Conservation (phyloP, 2,113 vertebrate species). For the Ctenomys sociabilis region DNA sequence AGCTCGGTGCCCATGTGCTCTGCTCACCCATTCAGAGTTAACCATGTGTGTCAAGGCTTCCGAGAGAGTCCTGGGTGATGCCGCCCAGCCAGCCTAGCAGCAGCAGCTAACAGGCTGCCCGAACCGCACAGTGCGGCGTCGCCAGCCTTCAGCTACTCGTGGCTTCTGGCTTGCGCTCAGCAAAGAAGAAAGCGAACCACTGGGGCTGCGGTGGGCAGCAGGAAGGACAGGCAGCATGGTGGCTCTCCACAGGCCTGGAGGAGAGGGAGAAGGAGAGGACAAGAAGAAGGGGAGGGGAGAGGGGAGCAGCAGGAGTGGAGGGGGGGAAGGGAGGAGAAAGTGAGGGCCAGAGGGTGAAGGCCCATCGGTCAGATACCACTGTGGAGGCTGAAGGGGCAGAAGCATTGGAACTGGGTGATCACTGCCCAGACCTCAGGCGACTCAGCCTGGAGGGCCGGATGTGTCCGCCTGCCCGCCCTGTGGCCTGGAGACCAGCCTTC, state of each 20-base stretch:
- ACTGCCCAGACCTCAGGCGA: not conserved
- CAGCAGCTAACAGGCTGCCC: constrained; percentile 71
- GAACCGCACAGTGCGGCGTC: constrained; percentile 52
- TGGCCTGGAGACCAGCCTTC: not conserved
- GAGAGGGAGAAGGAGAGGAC: not conserved
- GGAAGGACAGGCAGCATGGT: not conserved
- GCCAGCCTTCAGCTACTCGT: constrained; percentile 50
- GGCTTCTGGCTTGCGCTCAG: not conserved
- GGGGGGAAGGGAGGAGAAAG: too few species aligned
- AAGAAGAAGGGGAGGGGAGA: not conserved
- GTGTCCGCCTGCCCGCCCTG: too few species aligned
- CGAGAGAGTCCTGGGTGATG: constrained; percentile 45
- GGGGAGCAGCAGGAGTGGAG: not conserved
- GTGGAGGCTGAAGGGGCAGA: not conserved
- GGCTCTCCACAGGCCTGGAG: not conserved
- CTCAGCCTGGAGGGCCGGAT: not conserved
- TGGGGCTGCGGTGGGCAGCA: not conserved
- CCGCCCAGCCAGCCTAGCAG: constrained; percentile 63
- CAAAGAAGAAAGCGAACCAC: constrained; percentile 67
- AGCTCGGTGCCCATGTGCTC: constrained; percentile 65
- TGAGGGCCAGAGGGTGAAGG: not conserved
- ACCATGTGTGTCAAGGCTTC: constrained; percentile 80
- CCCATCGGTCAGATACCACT: not conserved
- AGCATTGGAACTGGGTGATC: not conserved
- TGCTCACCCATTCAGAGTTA: constrained; percentile 74